phyloP scores from a whole-genome alignment of 2,888 invertebrate genomes.

The Lumbricus terrestris region DNA sequence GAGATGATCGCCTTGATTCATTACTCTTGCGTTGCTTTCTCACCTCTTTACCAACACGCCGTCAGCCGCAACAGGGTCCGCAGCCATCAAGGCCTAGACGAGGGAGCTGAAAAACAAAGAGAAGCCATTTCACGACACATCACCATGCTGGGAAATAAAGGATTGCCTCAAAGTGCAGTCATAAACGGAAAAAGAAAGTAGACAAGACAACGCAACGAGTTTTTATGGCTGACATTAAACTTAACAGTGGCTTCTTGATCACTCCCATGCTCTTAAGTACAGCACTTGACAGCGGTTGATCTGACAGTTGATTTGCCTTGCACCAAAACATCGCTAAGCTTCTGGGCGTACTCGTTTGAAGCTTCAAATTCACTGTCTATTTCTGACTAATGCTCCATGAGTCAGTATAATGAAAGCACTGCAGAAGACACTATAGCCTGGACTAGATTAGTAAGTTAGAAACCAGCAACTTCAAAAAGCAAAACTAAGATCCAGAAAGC shows the following conservation, averaged over 20 bases:
- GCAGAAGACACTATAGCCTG: too few relatives aligned
- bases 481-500: background rate
- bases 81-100: background rate
- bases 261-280: too few relatives aligned
- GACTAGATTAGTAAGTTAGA: background rate
- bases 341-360: too few relatives aligned
- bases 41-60: constrained; percentile 3
- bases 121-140: background rate
- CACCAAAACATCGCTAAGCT: too few relatives aligned
- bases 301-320: too few relatives aligned
- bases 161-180: too few relatives aligned
- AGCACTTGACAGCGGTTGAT: too few relatives aligned
- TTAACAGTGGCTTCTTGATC: too few relatives aligned
- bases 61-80: background rate
- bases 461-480: background rate
- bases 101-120: background rate
- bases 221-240: background rate
- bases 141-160: background rate
- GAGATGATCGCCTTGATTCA: background rate
- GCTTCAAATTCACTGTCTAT: too few relatives aligned
- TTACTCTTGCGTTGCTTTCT: background rate
- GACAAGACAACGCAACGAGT: background rate
- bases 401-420: too few relatives aligned
- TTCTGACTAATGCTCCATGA: too few relatives aligned
- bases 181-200: background rate